Evolutionary conservation across 2,797 vertebrate species (phyloP), one percentile per base, ranked within the genome.

Genomic region (Acanthis flammea): DNA sequence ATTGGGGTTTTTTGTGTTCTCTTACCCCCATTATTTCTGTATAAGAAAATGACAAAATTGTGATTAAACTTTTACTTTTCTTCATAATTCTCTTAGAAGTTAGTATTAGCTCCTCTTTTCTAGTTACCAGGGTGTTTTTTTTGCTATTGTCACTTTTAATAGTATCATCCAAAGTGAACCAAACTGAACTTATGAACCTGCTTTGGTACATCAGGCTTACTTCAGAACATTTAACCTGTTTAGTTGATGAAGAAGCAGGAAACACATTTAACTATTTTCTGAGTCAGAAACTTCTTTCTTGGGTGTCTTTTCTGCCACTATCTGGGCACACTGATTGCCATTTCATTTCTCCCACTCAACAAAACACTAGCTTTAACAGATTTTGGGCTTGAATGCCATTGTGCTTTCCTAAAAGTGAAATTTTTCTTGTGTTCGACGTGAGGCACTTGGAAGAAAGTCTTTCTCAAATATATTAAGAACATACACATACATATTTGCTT

Each of bases 121-220:
- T n/a, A 9, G 12, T 60, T 72, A 27, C 12, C 4, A 9, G 12
- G 2, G 5, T 65, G 2, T 1, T 0, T 35, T 67, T 47, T 60
- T n/a, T 60, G 4, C 47, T 58, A 8, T 3, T n/a, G 17, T 44
- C 25, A 27, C 8, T 67, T 90, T 71, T 53, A 67, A 19, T 53
- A 28, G 3, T 53, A 23, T 53, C 19, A 61, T 10, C 55, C 42
- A 54, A 73, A 85, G 25, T 44, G 14, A 39, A 39, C 39, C 39
- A 39, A 39, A 39, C 39, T 39, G 39, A 39, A 10, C 10, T 39
- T 45, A 39, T 28, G 28, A 66, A 14, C 14, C 4, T 68, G 17
- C 21, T 75, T 73, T 80, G 53, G 12, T 62, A 27, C 6, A 33
- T 12, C 14, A 44, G 6, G 6, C 8, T 61, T 76, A 44, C 12